phyloP scores from a whole-genome alignment of 1,140 invertebrate genomes.

The Protaetia brevitarsis region DNA sequence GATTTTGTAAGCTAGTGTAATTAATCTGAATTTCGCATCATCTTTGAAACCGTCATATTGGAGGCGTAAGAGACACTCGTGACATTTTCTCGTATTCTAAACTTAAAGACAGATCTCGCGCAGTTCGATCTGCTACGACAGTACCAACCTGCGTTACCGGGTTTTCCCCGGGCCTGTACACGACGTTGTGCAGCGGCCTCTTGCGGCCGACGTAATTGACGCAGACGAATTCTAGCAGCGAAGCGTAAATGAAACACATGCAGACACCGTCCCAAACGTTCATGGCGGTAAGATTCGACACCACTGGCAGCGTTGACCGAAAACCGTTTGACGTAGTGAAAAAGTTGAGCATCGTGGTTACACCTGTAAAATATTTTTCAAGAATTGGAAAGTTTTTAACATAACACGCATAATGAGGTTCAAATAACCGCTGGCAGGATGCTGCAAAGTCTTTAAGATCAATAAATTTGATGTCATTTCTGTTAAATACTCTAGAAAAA shows the following conservation, averaged over 20 bases:
- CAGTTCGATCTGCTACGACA: background rate
- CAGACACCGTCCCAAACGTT: conserved; percentile 95
- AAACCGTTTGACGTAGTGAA: conserved; percentile 92
- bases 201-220: conserved; percentile 94
- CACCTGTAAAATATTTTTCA: conserved; percentile 58
- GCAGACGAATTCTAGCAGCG: conserved; percentile 88
- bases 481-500: no score
- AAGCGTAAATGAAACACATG: conserved; percentile 95
- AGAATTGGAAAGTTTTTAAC: background rate
- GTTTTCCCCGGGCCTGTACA: conserved; percentile 84
- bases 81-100: no score
- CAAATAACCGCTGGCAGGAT: no score
- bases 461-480: no score
- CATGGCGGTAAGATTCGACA: conserved; percentile 91
- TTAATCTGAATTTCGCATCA: no score
- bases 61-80: no score
- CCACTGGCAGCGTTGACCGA: conserved; percentile 84
- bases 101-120: background rate
- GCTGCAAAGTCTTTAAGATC: no score
- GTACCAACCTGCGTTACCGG: conserved; percentile 85
- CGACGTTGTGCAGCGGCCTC: conserved; percentile 80
- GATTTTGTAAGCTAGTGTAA: no score
- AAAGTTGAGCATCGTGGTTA: conserved; percentile 97
- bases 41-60: no score
- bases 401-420: no score